Base-by-base conservation (phyloP, 2,797 vertebrate species). In the Phrynocephalus guinanensis region DNA sequence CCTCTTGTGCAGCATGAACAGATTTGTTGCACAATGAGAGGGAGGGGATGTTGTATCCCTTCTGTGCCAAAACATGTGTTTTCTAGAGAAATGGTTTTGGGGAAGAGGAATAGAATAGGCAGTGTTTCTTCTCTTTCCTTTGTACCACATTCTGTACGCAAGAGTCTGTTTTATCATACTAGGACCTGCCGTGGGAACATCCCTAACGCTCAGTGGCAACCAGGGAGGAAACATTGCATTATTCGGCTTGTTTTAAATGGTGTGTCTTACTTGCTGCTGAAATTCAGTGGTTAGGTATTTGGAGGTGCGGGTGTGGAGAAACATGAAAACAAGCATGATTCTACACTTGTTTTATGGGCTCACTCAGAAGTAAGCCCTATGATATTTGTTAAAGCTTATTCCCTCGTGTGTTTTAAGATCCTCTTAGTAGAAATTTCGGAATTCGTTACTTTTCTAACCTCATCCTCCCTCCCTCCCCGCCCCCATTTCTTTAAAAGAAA, bases 401-500 rank as follows among this genome's bases (percentile, higher is more conserved):
- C 48, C 11, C 75, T 85, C 66, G 73, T 7, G 4, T 68, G 7
- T 66, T 66, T 50, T 20, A 38, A 78, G 48, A 56, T 73, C 76
- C 13, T 63, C 76, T 52, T 78, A 70, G 66, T 79, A 75, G 13
- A 2, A 71, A n/a, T 38, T 89, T 90, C 82, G 63, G 72, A 28
- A 8, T 85, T 13, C 90, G 22, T 87, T 93, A 2, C 28, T 6
- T 67, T 82, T 38, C 70, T 72, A 73, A 86, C 30, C 33, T 83
- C 63, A 82, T 26, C 70, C 91, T 91, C 18, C 86, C 92, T 85
- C 82, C 90, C 91, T 91, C 18, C 86, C 92, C 84, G 82, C 90
- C 78, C 33, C 73, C 20, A 26, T 82, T 85, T 85, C 9, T 48
- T 44, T 70, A 76, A 87, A 96, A 99, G 99, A 99, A 99, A 97